Evolutionary conservation across 37 sponge, comb jelly and placozoan species (phyloP).

Genomic region (Crambe crambe): DNA sequence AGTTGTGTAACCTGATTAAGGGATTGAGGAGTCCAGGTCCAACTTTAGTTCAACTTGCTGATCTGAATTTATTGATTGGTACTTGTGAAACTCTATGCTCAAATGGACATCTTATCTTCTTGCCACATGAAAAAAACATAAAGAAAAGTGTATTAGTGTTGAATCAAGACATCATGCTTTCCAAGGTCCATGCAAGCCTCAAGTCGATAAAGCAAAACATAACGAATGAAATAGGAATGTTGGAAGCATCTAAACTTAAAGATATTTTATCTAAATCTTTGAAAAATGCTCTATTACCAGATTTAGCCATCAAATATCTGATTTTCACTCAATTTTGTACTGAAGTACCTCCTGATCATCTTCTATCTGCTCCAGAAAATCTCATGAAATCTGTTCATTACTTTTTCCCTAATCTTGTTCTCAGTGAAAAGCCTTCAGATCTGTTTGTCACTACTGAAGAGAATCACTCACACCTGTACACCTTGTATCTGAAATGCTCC

Average conservation of each 20-base stretch:
- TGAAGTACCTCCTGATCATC: neutral
- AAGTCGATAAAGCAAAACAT: neutral
- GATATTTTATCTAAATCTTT: neutral
- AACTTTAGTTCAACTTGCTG: neutral
- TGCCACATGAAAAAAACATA: neutral
- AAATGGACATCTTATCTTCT: neutral
- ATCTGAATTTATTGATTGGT: neutral
- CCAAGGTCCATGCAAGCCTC: neutral
- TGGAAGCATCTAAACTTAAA: neutral
- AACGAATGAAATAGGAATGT: neutral
- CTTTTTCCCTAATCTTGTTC: slow-evolving; percentile 9
- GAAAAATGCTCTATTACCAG: neutral
- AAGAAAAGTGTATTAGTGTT: neutral
- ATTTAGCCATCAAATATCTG: neutral
- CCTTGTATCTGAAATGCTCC: neutral
- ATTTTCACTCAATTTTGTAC: neutral
- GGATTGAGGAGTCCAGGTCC: neutral
- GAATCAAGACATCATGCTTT: neutral
- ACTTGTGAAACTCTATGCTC: neutral
- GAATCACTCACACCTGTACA: neutral
- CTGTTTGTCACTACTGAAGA: neutral
- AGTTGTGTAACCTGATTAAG: neutral
- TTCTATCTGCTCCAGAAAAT: neutral
- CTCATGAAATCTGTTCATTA: neutral
- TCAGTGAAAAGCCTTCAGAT: neutral